phyloP scores from a whole-genome alignment of 2,113 vertebrate species.

The Apistogramma diplotaenia region DNA sequence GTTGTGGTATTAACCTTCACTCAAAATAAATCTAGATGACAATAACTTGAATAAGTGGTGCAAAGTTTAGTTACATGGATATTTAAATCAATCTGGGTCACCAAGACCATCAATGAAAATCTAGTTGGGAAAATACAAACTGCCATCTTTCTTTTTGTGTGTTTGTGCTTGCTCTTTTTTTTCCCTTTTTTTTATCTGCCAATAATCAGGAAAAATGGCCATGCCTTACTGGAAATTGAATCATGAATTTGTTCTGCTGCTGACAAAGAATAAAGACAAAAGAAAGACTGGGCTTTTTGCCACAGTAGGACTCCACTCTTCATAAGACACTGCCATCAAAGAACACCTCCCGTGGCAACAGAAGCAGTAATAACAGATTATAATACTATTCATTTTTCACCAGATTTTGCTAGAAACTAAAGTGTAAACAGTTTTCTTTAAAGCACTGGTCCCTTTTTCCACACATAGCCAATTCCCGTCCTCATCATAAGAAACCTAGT shows the following conservation, averaged over 20 bases:
- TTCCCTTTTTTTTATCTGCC: neutral
- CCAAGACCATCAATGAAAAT: constrained; percentile 12
- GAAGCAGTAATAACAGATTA: constrained; percentile 44
- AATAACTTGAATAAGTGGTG: neutral
- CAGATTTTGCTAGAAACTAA: constrained; percentile 29
- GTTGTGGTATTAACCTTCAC: neutral
- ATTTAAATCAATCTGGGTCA: constrained; percentile 9
- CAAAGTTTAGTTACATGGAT: neutral
- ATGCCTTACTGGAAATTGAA: constrained; percentile 48
- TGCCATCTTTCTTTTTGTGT: neutral
- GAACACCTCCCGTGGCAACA: constrained; percentile 65
- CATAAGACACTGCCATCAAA: constrained; percentile 9
- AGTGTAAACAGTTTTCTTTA: neutral
- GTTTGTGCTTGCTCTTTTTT: neutral
- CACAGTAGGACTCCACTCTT: constrained; percentile 16
- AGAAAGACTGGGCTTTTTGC: constrained; percentile 33
- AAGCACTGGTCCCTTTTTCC: neutral
- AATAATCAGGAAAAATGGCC: constrained; percentile 34
- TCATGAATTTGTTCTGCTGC: constrained; percentile 20
- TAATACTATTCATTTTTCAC: constrained; percentile 26
- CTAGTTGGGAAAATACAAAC: constrained; percentile 3
- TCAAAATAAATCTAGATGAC: neutral
- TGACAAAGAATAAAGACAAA: constrained; percentile 37
- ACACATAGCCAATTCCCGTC: neutral
- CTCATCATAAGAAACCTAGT: constrained; percentile 46